These are phyloP conservation scores for Trichopria drosophilae DNA, from an alignment of 2,888 invertebrate genomes.

Conservation along the genomic window DNA sequence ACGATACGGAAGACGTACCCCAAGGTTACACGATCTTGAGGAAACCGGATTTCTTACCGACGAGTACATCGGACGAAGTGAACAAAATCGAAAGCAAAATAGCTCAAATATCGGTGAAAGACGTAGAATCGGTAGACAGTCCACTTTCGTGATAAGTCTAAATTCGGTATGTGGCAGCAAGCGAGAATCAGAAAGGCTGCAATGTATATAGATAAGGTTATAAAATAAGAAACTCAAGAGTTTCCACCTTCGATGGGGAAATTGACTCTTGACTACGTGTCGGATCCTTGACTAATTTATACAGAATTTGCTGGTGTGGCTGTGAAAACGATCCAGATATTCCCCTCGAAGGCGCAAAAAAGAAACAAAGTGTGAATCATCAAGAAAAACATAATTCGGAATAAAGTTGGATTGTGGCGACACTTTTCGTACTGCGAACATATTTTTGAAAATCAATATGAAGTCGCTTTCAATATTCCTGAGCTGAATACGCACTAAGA, in stretches of 20 bases:
- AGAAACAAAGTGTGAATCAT: not conserved
- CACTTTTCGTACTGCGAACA: too few relatives aligned
- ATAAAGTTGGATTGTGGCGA: too few relatives aligned
- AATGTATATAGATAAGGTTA: constrained; percentile 33
- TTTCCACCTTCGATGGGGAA: constrained; percentile 20
- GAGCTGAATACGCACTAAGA: constrained; percentile 31
- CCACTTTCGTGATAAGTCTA: constrained; percentile 52
- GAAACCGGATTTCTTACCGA: constrained; percentile 40
- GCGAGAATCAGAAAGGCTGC: constrained; percentile 29
- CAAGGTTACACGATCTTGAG: constrained; percentile 49
- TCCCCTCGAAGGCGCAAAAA: constrained; percentile 2
- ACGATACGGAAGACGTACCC: constrained; percentile 23
- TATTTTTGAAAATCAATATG: constrained; percentile 28
- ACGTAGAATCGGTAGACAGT: constrained; percentile 46
- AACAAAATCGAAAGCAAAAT: constrained; percentile 45
- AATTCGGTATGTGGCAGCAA: constrained; percentile 30
- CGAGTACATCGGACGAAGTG: constrained; percentile 39
- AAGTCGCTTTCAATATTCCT: constrained; percentile 29
- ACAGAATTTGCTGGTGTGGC: constrained; percentile 35
- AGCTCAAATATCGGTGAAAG: constrained; percentile 50
- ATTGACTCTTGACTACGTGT: too few relatives aligned
- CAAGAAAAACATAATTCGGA: constrained; percentile 19
- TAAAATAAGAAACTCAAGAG: constrained; percentile 26
- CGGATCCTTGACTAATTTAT: not conserved
- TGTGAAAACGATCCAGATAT: constrained; percentile 33